phyloP scores from a whole-genome alignment of 2,888 invertebrate genomes.

The Agonopterix subpropinquella region DNA sequence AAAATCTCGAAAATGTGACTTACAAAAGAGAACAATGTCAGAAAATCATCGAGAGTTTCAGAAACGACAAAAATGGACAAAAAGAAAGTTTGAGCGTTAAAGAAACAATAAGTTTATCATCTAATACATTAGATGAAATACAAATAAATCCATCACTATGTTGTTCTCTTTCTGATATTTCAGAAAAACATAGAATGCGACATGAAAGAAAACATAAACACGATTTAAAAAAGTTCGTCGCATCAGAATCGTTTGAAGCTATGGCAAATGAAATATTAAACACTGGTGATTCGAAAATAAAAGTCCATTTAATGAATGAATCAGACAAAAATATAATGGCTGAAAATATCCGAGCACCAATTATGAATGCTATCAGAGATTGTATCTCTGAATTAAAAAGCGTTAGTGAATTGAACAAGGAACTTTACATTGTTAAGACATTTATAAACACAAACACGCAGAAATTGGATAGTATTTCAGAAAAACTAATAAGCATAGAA shows the following conservation, averaged over 20 bases:
- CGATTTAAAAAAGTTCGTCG: constrained; percentile 26
- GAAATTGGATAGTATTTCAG: constrained; percentile 45
- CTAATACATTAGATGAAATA: constrained; percentile 53
- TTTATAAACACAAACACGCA: constrained; percentile 31
- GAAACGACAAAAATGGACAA: constrained; percentile 25
- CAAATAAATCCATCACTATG: constrained; percentile 50
- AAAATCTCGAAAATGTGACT: constrained; percentile 15
- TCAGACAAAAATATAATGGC: constrained; percentile 45
- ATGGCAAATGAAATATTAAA: constrained; percentile 44
- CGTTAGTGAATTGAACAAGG: constrained; percentile 23
- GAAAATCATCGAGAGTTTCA: constrained; percentile 29
- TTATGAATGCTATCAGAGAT: constrained; percentile 48
- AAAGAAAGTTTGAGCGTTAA: constrained; percentile 30
- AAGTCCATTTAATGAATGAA: constrained; percentile 61
- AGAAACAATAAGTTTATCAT: constrained; percentile 40
- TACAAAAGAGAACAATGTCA: constrained; percentile 29
- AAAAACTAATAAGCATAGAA: constrained; percentile 45
- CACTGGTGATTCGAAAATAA: constrained; percentile 41
- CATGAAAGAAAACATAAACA: constrained; percentile 19
- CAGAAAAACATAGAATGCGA: constrained; percentile 33
- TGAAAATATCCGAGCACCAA: constrained; percentile 47
- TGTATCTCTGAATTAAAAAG: constrained; percentile 37
- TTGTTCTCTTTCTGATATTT: constrained; percentile 49
- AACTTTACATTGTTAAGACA: constrained; percentile 33
- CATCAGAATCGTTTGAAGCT: constrained; percentile 57